Evolutionary conservation across 1,140 invertebrate species (phyloP).

Genomic region (Steinernema feltiae): DNA sequence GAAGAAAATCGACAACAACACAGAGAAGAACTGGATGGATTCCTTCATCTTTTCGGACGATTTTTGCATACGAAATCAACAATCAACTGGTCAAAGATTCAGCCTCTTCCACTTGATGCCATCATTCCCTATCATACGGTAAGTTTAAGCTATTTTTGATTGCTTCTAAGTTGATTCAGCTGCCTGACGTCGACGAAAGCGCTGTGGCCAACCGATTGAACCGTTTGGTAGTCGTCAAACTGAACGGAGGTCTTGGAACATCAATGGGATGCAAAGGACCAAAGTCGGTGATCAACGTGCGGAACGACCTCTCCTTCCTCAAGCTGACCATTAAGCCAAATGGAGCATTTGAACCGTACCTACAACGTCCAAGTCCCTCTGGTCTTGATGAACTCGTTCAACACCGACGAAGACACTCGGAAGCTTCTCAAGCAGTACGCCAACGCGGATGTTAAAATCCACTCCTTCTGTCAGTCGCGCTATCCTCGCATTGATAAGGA

Average conservation of each 20-base stretch:
- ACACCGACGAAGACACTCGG: conserved; percentile 94
- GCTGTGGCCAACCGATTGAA: conserved; percentile 71
- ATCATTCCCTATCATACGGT: conserved; percentile 47
- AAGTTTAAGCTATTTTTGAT: not conserved
- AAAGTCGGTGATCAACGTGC: conserved; percentile 93
- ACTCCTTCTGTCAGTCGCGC: conserved; percentile 82
- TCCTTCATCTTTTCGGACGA: conserved; percentile 47
- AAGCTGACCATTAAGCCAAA: conserved; percentile 98
- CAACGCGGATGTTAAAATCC: conserved; percentile 68
- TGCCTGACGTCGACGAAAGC: conserved; percentile 15
- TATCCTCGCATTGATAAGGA: conserved; percentile 84
- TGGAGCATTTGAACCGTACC: conserved; percentile 92
- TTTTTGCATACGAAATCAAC: conserved; percentile 50
- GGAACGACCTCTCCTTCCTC: conserved; percentile 91
- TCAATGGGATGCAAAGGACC: conserved; percentile 99
- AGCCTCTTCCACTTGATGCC: conserved; percentile 48
- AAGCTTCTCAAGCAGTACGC: conserved; percentile 88
- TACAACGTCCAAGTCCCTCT: conserved; percentile 90
- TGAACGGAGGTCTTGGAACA: conserved; percentile 96
- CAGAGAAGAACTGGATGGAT: conserved; percentile 48
- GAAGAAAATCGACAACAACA: conserved; percentile 41
- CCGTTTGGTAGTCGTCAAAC: conserved; percentile 92
- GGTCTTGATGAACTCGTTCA: conserved; percentile 99
- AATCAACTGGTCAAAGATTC: conserved; percentile 55
- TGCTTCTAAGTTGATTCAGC: conserved; percentile 16